Base-by-base conservation (phyloP, 2,888 invertebrate genomes). In the Thymelicus lineola region DNA sequence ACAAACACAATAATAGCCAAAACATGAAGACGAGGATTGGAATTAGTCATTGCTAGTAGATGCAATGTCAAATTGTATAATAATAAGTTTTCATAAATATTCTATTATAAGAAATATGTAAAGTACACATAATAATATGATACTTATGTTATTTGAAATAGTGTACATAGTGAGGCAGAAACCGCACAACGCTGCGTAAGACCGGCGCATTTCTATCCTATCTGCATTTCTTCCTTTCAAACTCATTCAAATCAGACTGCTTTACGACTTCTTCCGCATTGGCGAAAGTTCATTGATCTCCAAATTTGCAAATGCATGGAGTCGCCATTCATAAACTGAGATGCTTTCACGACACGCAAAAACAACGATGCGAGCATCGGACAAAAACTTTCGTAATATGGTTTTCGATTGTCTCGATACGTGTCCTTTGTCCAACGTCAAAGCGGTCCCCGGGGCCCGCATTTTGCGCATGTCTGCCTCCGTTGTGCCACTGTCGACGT, bases 391-490 rank as follows among this genome's bases (percentile, higher is more conserved):
- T 60, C 66, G 45, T 45, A 42, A 48, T 46, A 65, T 58, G 50
- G 67, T 61, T 68, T 57, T 53, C 36, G 68, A 62, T 68, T 68
- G 68, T 68, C 42, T 60, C 46, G 53, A 64, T 63, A 62, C 63
- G 42, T 45, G 46, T 14, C 69, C 57, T 73, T 73, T 76, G 72
- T 75, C 62, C 48, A 70, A 48, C 50, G 42, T 57, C 66, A 60
- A 42, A 50, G 65, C 53, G 67, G 60, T 73, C 74, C 74, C 69
- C 65, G 66, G 79, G 77, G 79, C 78, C 77, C 79, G 80, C 76
- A 82, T 84, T 88, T 88, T 82, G 84, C 87, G 83, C 85, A 82
- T 85, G 80, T 86, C 78, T 85, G 86, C 84, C 84, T 81, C 85
- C 83, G 84, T 92, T 93, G 90, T 91, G 75, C 73, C 73, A 76